These are phyloP conservation scores for Drymonia ruficornis DNA, from an alignment of 2,888 invertebrate genomes.

Conservation along the genomic window DNA sequence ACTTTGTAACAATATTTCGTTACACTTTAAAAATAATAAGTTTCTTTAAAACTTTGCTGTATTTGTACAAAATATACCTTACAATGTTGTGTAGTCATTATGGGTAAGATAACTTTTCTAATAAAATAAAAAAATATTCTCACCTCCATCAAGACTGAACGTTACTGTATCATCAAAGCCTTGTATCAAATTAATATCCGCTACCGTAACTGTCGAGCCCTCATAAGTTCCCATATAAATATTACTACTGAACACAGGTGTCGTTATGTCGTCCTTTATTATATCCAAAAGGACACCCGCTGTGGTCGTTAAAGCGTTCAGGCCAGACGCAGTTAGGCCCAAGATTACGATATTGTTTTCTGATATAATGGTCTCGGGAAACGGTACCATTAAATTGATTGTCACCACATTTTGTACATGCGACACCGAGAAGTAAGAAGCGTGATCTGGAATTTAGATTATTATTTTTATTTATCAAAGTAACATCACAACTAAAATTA, in stretches of 20 bases:
- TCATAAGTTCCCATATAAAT: constrained; percentile 56
- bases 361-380: constrained; percentile 55
- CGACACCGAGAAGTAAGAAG: constrained; percentile 44
- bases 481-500: too few relatives aligned
- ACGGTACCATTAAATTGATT: constrained; percentile 35
- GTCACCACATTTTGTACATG: constrained; percentile 44
- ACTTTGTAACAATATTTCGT: too few relatives aligned
- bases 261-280: constrained; percentile 59
- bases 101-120: too few relatives aligned
- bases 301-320: constrained; percentile 52
- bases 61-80: neutral
- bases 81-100: too few relatives aligned
- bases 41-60: too few relatives aligned
- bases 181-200: constrained; percentile 53
- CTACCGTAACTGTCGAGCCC: constrained; percentile 42
- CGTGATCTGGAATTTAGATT: constrained; percentile 50
- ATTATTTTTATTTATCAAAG: too few relatives aligned
- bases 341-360: constrained; percentile 59
- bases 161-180: constrained; percentile 56
- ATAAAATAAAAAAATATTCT: constrained; percentile 15
- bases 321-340: constrained; percentile 56
- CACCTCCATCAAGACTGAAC: constrained; percentile 66
- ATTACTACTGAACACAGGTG: constrained; percentile 59
- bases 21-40: too few relatives aligned
- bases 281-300: constrained; percentile 63